A percentile compares a stretch with the other conserved stretches of the same genome.
Conservation (phyloP, 2,797 vertebrate species). For the Danio jaintianensis region DNA sequence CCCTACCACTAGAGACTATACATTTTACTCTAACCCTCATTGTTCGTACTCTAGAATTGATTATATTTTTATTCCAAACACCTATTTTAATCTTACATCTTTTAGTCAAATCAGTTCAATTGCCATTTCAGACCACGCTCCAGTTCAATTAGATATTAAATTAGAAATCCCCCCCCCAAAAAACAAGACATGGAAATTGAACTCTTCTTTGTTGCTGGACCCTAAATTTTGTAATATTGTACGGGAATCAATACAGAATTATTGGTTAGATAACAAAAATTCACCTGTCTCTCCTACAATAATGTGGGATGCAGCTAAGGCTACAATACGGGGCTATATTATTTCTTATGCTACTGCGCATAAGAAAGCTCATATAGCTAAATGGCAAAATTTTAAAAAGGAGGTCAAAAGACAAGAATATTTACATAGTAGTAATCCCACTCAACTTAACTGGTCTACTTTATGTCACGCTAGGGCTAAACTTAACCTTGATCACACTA, state of each 20-base stretch:
- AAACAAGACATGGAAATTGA: background rate
- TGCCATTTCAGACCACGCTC: background rate
- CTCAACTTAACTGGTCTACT: too few species aligned
- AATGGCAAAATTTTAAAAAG: background rate
- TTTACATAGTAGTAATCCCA: too few species aligned
- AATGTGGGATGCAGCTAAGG: background rate
- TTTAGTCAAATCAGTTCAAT: too few species aligned
- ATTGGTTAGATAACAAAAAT: background rate
- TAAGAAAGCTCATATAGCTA: background rate
- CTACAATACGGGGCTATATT: background rate
- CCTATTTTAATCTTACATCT: too few species aligned
- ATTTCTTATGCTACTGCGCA: background rate
- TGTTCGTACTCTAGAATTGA: too few species aligned
- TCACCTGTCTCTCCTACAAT: background rate
- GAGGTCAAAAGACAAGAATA: background rate
- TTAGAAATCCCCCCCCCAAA: background rate
- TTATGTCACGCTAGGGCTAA: too few species aligned
- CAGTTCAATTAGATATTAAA: background rate
- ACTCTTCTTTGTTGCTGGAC: background rate
- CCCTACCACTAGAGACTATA: too few species aligned
- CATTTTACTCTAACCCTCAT: too few species aligned
- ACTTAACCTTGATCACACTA: too few species aligned
- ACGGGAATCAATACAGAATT: background rate
- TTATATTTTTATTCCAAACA: too few species aligned
- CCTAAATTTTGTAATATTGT: background rate